A percentile compares a stretch with the other conserved stretches of the same genome.
phyloP scores from a whole-genome alignment of 2,113 vertebrate species.

The Lophius piscatorius region DNA sequence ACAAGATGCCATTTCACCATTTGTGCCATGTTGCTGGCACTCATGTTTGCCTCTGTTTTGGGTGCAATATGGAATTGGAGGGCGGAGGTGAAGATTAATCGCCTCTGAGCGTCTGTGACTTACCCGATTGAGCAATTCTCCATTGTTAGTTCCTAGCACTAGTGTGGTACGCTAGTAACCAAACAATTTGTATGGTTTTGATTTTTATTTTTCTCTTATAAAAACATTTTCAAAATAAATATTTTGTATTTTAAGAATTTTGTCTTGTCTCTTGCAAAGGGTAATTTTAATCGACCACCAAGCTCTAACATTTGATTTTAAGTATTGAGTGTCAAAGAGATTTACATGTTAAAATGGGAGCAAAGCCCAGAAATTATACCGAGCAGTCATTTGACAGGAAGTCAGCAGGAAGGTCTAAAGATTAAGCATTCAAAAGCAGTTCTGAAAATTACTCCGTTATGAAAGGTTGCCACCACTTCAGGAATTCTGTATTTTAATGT shows the following conservation, averaged over 20 bases:
- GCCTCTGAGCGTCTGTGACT: conserved; percentile 53
- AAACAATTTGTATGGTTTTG: conserved; percentile 79
- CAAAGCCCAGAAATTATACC: background rate
- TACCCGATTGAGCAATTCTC: conserved; percentile 56
- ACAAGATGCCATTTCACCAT: conserved; percentile 65
- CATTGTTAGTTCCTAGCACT: conserved; percentile 74
- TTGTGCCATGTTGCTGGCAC: conserved; percentile 64
- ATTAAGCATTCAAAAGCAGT: no score
- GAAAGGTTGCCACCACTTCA: background rate
- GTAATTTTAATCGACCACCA: conserved; percentile 1
- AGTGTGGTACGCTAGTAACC: conserved; percentile 76
- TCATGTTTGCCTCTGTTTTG: conserved; percentile 62
- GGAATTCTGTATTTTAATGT: background rate
- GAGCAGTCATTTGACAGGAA: background rate
- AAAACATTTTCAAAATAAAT: conserved; percentile 81
- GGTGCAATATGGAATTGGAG: conserved; percentile 50
- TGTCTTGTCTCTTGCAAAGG: conserved; percentile 65
- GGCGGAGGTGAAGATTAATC: conserved; percentile 38
- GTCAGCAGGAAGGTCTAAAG: background rate
- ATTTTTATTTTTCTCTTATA: conserved; percentile 67
- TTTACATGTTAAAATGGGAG: conserved; percentile 1
- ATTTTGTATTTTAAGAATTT: conserved; percentile 80
- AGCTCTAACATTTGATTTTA: background rate
- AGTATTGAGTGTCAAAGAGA: background rate
- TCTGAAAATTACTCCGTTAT: conserved; percentile 6